These are phyloP conservation scores for Zosterops borbonicus DNA, from an alignment of 2,113 vertebrate species.

Conservation along the genomic window DNA sequence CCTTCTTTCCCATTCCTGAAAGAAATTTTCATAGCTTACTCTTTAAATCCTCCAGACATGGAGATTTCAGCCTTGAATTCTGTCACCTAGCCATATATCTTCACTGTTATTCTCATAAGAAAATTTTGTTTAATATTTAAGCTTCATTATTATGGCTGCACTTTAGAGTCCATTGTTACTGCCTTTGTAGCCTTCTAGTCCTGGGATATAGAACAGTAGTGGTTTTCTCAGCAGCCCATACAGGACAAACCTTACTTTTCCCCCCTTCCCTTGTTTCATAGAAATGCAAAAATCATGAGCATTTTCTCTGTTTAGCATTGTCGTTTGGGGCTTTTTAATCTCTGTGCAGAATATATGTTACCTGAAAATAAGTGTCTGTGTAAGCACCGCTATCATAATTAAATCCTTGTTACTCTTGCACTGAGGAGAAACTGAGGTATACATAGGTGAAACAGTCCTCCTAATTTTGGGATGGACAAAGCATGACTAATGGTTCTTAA, in stretches of 20 bases:
- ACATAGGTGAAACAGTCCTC: neutral
- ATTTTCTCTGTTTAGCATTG: neutral
- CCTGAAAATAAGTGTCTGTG: neutral
- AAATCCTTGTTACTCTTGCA: neutral
- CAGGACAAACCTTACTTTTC: neutral
- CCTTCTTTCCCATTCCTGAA: neutral
- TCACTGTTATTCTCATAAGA: neutral
- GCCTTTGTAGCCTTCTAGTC: neutral
- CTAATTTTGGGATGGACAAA: slow-evolving; percentile 12
- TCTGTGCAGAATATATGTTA: neutral
- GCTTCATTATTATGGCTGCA: neutral
- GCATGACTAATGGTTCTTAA: neutral
- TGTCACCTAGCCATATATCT: neutral
- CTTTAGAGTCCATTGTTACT: neutral
- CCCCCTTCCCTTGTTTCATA: neutral
- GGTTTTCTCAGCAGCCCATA: neutral
- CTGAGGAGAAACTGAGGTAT: slow-evolving; percentile 8
- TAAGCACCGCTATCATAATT: neutral
- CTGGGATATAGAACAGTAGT: neutral
- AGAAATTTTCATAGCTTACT: neutral
- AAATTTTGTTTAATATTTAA: neutral
- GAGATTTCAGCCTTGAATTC: neutral
- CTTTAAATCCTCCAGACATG: neutral
- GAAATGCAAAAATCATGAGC: neutral
- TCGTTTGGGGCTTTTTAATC: neutral